Evolutionary conservation across 2,888 invertebrate species (phyloP).

Genomic region (Troilus luridus): DNA sequence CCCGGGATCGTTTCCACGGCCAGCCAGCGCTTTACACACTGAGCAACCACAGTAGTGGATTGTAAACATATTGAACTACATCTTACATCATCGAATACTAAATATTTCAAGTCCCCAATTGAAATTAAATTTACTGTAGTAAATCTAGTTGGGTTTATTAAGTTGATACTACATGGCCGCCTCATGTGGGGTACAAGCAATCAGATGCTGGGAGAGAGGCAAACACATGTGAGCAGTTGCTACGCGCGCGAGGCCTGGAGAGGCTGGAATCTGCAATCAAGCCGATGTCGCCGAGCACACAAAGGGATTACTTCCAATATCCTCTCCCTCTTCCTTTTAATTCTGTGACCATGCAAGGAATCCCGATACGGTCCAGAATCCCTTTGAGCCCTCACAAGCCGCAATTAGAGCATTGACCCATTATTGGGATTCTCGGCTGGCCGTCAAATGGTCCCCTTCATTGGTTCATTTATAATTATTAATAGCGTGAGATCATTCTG

Average conservation of each 20-base stretch:
- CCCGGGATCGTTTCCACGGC: too few relatives aligned
- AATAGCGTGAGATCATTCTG: not conserved
- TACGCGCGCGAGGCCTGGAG: not conserved
- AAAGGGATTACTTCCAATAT: conserved; percentile 44
- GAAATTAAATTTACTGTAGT: not conserved
- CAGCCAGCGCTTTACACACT: too few relatives aligned
- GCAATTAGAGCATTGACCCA: conserved; percentile 7
- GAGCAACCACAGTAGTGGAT: too few relatives aligned
- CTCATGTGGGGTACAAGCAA: conserved; percentile 11
- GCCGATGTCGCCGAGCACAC: conserved; percentile 14
- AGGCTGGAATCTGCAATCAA: conserved; percentile 44
- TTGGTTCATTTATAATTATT: not conserved
- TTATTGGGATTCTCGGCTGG: not conserved
- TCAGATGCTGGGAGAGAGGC: not conserved
- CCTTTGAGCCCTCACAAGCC: not conserved
- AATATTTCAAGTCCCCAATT: not conserved
- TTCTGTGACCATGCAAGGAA: conserved; percentile 48
- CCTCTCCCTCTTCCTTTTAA: conserved; percentile 25
- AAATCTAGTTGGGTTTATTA: not conserved
- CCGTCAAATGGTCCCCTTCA: not conserved
- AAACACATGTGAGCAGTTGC: conserved; percentile 36
- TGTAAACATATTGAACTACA: too few relatives aligned
- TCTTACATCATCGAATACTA: too few relatives aligned
- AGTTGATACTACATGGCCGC: not conserved
- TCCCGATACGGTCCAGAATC: not conserved